phyloP scores from a whole-genome alignment of 2,888 invertebrate species.

The Linyphia triangularis region DNA sequence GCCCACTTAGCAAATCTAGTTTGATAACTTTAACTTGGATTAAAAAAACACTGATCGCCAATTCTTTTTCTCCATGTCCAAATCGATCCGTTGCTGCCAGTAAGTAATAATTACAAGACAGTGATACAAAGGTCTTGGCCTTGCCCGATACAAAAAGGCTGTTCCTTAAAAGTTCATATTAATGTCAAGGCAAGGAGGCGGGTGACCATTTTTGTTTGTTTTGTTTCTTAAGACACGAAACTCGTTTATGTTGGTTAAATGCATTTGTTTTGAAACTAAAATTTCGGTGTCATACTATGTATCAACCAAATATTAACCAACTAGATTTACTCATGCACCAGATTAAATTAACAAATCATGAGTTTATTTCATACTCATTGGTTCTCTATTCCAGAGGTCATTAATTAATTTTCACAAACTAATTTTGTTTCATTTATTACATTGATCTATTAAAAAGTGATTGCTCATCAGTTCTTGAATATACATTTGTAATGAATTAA shows the following conservation, averaged over 20 bases:
- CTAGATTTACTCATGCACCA: no score
- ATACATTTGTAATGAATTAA: no score
- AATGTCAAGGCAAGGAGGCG: conserved; percentile 51
- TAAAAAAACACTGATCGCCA: background rate
- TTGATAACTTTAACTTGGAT: background rate
- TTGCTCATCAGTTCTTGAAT: no score
- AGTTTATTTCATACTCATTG: no score
- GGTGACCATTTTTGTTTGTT: conserved; percentile 15
- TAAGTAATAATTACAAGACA: conserved; percentile 42
- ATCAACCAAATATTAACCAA: no score
- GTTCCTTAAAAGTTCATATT: conserved; percentile 20
- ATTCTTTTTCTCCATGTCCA: conserved; percentile 25
- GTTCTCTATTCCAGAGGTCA: no score
- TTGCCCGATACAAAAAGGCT: conserved; percentile 36
- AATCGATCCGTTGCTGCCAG: conserved; percentile 10
- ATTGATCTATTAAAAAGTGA: no score
- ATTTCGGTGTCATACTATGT: background rate
- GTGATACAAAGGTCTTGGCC: conserved; percentile 39
- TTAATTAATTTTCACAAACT: no score
- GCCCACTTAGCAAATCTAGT: background rate
- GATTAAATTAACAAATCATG: no score
- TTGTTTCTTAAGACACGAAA: background rate
- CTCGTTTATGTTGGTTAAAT: background rate
- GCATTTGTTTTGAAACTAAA: background rate
- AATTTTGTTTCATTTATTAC: no score